These are phyloP conservation scores for Sebastiscus tertius DNA, from an alignment of 2,797 vertebrate species.

Conservation along the genomic window DNA sequence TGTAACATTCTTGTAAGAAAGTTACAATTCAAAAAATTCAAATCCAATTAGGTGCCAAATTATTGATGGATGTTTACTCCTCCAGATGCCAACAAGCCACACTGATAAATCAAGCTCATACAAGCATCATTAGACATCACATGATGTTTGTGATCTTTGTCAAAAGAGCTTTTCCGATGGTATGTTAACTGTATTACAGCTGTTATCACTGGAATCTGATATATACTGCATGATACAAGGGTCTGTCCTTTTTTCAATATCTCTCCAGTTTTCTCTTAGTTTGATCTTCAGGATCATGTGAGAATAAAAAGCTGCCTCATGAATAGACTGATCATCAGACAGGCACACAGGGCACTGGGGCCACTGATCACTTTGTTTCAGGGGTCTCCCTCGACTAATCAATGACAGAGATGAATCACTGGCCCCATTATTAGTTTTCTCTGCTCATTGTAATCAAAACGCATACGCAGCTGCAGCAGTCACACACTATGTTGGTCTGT, in stretches of 20 bases:
- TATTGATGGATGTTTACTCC: neutral
- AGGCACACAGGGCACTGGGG: constrained; percentile 12
- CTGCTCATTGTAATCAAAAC: constrained; percentile 37
- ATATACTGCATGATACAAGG: neutral
- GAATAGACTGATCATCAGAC: constrained; percentile 40
- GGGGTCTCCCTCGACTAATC: constrained; percentile 67
- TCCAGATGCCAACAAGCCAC: neutral
- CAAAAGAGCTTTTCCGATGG: neutral
- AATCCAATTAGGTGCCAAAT: neutral
- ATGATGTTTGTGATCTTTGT: constrained; percentile 28
- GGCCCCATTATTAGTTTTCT: constrained; percentile 48
- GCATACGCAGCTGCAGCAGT: constrained; percentile 25
- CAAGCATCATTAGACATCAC: constrained; percentile 30
- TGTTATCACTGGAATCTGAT: neutral
- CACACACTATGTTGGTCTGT: constrained; percentile 1
- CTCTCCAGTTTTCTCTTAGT: neutral
- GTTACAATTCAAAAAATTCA: too few relatives aligned
- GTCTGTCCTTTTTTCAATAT: neutral
- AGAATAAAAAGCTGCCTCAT: constrained; percentile 55
- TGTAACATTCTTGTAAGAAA: too few relatives aligned
- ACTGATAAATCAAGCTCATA: constrained; percentile 18
- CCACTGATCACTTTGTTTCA: constrained; percentile 61
- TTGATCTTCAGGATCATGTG: constrained; percentile 35
- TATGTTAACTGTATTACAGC: constrained; percentile 13
- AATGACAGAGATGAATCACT: constrained; percentile 64